Conservation (phyloP, 2,113 vertebrate species). For the Alligator sinensis region DNA sequence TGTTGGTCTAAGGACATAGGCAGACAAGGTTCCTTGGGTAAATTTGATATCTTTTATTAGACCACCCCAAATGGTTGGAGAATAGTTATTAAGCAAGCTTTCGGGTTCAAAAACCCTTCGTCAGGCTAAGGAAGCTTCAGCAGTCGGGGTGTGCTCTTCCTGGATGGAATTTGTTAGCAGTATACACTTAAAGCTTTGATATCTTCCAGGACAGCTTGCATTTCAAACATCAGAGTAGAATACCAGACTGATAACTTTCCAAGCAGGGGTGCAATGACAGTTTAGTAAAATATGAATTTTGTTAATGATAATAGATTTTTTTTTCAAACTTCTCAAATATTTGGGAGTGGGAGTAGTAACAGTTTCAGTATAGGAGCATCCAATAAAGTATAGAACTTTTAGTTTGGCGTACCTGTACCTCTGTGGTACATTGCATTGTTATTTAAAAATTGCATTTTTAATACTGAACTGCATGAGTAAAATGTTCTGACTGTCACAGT, state of each 20-base stretch:
- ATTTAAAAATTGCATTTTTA: background rate
- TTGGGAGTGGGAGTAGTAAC: background rate
- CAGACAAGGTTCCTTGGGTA: too few species aligned
- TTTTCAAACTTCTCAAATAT: background rate
- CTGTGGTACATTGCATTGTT: background rate
- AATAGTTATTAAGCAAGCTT: too few species aligned
- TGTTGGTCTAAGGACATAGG: too few species aligned
- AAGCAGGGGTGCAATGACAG: background rate
- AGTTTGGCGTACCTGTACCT: background rate
- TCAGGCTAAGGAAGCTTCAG: too few species aligned
- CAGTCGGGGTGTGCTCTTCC: too few species aligned
- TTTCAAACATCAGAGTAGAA: conserved; percentile 2
- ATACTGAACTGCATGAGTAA: background rate
- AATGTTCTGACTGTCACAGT: background rate
- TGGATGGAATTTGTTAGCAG: background rate
- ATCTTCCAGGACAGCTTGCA: background rate
- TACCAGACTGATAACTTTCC: background rate
- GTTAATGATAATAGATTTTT: background rate
- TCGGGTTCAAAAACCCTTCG: too few species aligned
- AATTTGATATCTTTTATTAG: too few species aligned
- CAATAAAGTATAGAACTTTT: background rate
- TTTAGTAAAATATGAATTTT: background rate
- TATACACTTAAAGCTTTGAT: background rate
- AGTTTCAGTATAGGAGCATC: background rate
- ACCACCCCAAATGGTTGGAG: too few species aligned